A percentile compares a stretch with the other conserved stretches of the same genome.
Evolutionary conservation across 2,113 vertebrate genomes (phyloP).

Genomic region (Ondatra zibethicus): DNA sequence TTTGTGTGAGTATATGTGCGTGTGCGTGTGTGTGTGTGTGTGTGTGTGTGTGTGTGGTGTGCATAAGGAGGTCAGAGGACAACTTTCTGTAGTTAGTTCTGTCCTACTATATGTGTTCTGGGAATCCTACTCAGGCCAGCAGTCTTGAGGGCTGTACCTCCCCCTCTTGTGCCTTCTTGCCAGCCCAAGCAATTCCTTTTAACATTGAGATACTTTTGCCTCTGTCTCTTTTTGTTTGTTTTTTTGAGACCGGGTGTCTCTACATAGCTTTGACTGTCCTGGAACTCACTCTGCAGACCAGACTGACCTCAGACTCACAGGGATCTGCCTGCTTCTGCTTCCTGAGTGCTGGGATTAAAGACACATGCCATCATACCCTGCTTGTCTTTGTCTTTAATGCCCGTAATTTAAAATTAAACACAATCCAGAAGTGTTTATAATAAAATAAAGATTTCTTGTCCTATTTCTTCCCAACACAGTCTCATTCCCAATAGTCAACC

Average conservation of each 20-base stretch:
- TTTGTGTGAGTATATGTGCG: background rate
- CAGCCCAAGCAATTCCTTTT: background rate
- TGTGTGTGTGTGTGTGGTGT: background rate
- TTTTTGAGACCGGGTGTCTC: background rate
- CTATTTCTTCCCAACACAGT: background rate
- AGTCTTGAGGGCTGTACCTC: background rate
- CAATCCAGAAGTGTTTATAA: background rate
- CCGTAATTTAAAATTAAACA: background rate
- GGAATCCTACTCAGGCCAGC: background rate
- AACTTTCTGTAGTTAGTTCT: background rate
- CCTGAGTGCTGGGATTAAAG: background rate
- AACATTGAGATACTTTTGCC: background rate
- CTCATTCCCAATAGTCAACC: background rate
- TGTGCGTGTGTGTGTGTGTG: background rate
- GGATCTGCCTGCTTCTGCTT: background rate
- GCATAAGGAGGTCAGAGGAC: background rate
- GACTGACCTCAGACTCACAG: background rate
- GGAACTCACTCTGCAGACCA: background rate
- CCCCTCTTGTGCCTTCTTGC: background rate
- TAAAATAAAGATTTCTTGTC: background rate
- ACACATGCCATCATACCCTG: no score
- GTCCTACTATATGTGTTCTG: background rate
- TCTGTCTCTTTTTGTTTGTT: background rate
- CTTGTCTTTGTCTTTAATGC: background rate
- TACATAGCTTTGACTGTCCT: background rate